Conservation (phyloP, 1,140 invertebrate genomes). For the Samia ricini region DNA sequence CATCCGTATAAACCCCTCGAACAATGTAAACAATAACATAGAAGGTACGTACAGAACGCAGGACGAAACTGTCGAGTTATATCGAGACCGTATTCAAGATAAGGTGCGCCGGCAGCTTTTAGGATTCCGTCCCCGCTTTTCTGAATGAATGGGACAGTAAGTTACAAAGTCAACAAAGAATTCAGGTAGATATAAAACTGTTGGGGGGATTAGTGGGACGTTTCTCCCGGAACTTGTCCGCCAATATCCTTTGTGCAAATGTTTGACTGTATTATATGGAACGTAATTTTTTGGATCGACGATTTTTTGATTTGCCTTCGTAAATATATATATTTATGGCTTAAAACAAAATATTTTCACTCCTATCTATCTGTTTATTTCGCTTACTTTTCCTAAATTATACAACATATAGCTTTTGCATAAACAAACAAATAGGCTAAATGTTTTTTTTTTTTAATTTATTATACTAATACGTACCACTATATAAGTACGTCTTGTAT, state of each 20-base stretch:
- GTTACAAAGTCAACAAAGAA: constrained; percentile 7
- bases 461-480: too few species aligned
- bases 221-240: neutral
- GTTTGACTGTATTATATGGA: neutral
- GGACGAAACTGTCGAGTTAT: constrained; percentile 14
- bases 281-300: neutral
- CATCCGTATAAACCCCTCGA: neutral
- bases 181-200: neutral
- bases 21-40: constrained; percentile 16
- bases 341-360: too few species aligned
- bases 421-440: too few species aligned
- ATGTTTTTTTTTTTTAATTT: too few species aligned
- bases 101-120: neutral
- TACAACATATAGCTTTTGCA: too few species aligned
- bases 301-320: neutral
- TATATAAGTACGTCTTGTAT: too few species aligned
- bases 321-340: too few species aligned
- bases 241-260: neutral
- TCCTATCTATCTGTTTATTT: too few species aligned
- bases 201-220: neutral
- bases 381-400: too few species aligned
- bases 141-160: constrained; percentile 3
- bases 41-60: constrained; percentile 4
- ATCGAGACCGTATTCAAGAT: constrained; percentile 13
- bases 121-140: constrained; percentile 2